Evolutionary conservation across 2,113 vertebrate genomes (phyloP).

Genomic region (Sturnus vulgaris): DNA sequence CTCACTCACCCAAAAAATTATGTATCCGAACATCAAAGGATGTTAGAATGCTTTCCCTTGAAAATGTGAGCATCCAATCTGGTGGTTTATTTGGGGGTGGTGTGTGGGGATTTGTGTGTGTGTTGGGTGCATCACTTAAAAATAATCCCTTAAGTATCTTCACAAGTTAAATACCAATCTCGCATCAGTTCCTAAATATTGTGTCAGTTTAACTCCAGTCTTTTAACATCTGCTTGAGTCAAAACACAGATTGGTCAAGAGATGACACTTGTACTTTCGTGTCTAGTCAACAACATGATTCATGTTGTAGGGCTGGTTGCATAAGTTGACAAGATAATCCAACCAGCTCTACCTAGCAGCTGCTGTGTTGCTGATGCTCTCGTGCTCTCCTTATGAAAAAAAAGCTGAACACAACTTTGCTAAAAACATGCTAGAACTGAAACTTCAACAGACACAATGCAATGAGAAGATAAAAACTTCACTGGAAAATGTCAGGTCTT

Average conservation of each 20-base stretch:
- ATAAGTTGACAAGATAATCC: background rate
- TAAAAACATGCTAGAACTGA: background rate
- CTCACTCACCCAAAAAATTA: background rate
- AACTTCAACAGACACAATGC: background rate
- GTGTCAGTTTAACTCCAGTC: background rate
- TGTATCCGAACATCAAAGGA: background rate
- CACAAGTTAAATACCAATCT: background rate
- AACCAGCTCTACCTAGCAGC: background rate
- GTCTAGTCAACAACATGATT: background rate
- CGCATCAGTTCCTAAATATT: background rate
- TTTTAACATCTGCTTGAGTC: background rate
- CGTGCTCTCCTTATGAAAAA: background rate
- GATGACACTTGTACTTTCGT: background rate
- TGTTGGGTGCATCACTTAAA: background rate
- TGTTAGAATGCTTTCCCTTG: background rate
- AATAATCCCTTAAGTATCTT: background rate
- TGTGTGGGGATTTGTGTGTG: background rate
- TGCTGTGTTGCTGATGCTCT: background rate
- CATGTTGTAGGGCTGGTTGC: background rate
- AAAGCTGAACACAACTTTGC: background rate
- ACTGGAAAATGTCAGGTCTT: rapidly evolving
- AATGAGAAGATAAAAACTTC: background rate
- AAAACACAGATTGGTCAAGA: background rate
- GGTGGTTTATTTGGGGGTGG: background rate
- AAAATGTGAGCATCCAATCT: background rate